phyloP scores from a whole-genome alignment of 2,888 invertebrate species.

The Phyllotreta cruciferae region DNA sequence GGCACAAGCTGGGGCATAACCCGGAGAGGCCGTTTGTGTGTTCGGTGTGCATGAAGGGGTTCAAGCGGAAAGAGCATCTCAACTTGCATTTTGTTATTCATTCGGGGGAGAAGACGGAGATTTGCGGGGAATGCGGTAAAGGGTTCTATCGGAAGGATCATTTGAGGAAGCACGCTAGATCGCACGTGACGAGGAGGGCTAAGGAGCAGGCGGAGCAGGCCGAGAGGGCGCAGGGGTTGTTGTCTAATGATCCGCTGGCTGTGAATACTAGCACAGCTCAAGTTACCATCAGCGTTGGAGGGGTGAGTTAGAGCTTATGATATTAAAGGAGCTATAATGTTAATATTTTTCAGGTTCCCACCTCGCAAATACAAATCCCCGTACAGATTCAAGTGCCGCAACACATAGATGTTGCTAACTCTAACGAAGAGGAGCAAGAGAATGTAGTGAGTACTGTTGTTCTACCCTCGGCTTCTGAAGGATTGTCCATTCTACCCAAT shows the following conservation, averaged over 20 bases:
- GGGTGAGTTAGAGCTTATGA: constrained; percentile 36
- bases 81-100: constrained; percentile 85
- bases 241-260: constrained; percentile 41
- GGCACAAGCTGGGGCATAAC: constrained; percentile 81
- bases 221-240: constrained; percentile 50
- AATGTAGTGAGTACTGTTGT: constrained; percentile 62
- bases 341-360: constrained; percentile 65
- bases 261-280: constrained; percentile 51
- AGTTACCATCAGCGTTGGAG: constrained; percentile 57
- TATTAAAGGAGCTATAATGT: not conserved
- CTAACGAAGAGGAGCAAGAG: constrained; percentile 54
- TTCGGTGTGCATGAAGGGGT: constrained; percentile 78
- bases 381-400: constrained; percentile 73
- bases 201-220: constrained; percentile 68
- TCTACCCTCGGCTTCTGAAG: constrained; percentile 59
- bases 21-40: constrained; percentile 82
- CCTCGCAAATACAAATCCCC: constrained; percentile 67
- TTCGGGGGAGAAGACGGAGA: constrained; percentile 83
- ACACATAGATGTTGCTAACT: constrained; percentile 55
- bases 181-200: constrained; percentile 77
- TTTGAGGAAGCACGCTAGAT: constrained; percentile 79
- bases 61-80: constrained; percentile 83
- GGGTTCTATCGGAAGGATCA: constrained; percentile 82
- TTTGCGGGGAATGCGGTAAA: constrained; percentile 79
- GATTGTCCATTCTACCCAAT: constrained; percentile 43